Percentiles rank a stretch among this genome's conserved stretches.
Conservation (phyloP, 2,888 invertebrate species). For the Dolomedes plantarius region DNA sequence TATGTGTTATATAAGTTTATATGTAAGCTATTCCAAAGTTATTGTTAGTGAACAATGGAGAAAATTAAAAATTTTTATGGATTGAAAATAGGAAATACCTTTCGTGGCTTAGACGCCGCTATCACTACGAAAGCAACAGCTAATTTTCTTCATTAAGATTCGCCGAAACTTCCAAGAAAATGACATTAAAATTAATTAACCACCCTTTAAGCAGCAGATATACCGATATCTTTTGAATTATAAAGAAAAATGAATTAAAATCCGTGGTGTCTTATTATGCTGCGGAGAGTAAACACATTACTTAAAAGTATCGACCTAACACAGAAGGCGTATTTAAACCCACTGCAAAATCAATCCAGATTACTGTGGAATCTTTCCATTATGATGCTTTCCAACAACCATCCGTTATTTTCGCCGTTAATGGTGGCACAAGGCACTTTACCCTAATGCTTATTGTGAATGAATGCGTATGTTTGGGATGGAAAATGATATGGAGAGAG, state of each 20-base stretch:
- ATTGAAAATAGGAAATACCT: not conserved
- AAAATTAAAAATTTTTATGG: not conserved
- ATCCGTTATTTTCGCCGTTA: not conserved
- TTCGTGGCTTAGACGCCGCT: not conserved
- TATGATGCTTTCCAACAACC: not conserved
- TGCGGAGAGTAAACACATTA: not conserved
- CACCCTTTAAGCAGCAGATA: not conserved
- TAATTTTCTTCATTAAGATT: not conserved
- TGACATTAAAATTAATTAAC: not conserved
- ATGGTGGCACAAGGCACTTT: not conserved
- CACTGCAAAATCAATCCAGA: constrained; percentile 4
- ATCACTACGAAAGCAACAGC: not conserved
- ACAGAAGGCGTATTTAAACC: not conserved
- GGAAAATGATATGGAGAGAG: not conserved
- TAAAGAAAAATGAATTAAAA: not conserved
- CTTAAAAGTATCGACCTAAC: not conserved
- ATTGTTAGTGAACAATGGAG: too few species aligned
- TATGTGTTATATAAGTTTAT: too few species aligned
- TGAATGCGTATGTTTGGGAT: not conserved
- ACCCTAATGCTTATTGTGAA: not conserved
- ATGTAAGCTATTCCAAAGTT: too few species aligned
- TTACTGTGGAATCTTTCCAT: not conserved
- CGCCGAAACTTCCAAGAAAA: not conserved
- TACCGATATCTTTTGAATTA: not conserved
- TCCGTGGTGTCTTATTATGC: not conserved